Base-by-base conservation (phyloP, 1,140 invertebrate species). In the Tribolium castaneum region DNA sequence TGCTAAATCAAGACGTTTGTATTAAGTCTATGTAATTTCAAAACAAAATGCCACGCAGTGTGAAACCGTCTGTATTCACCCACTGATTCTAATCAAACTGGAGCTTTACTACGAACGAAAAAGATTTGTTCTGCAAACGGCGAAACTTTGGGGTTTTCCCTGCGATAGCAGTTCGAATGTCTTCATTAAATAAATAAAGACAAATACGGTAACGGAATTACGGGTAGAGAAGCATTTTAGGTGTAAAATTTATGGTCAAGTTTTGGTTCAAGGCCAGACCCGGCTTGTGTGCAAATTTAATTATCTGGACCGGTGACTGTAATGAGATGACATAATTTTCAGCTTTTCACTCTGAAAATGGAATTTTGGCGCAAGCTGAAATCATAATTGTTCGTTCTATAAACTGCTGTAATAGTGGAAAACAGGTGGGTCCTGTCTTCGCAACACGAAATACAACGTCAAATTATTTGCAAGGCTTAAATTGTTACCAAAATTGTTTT, bases 241-340 rank as follows among this genome's bases (percentile, higher is more conserved):
- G 59, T 66, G 59, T 30, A 66, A 66, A 66, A 66, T 66, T 66
- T 66, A 66, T 66, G 59, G 59, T 66, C 59, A 66, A 66, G 25
- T 66, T 66, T 66, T 66, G 30, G 59, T 66, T 66, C 59, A 66
- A 66, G 59, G 59, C 12, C 54, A 59, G 54, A 25, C 54, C 59
- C 35, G 59, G 59, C 30, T 14, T 4, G n/a, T 35, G 59, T 66
- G 59, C 30, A 66, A 66, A 66, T 66, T 66, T 66, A 66, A 66
- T 66, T 66, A 66, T 66, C 59, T 66, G 59, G 59, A 66, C 59
- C 59, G 59, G 59, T 66, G 59, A 66, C 59, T 66, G 59, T 66
- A 66, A 66, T 66, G 59, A 66, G 59, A 66, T 30, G 59, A 66
- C 59, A 66, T 66, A 66, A 66, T 66, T 66, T 66, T 66, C 59